Base-by-base conservation (phyloP, 2,113 vertebrate species). In the Otolemur garnettii region DNA sequence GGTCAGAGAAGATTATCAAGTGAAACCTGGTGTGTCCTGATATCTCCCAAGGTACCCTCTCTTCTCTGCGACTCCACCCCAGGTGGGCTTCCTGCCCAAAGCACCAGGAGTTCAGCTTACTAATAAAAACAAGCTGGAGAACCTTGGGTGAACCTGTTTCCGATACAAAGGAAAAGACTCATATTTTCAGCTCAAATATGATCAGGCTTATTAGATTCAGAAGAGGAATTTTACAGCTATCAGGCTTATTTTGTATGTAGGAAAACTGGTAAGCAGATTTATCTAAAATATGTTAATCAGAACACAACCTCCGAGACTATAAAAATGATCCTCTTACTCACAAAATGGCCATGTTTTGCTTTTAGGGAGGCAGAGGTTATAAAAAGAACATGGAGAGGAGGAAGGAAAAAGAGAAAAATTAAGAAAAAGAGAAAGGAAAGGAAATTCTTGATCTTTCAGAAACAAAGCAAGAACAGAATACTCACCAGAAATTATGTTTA, bases 261-360 rank as follows among this genome's bases (percentile, higher is more conserved):
- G 33, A 96, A 77, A 96, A 83, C 33, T 50, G 71, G 45, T 60
- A 26, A 87, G 77, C 57, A 59, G 10, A 69, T 5, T 33, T 24
- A 42, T 57, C 28, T 77, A 35, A 93, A 90, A 62, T 26, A 62
- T 22, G 18, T 53, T 86, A 84, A 28, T 33, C 28, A 33, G 45
- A 91, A 90, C 53, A 80, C 7, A 91, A 38, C 21, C 30, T 95
- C 71, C 68, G 53, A 83, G 62, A 83, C 11, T 81, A 2, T 80
- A 95, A 81, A 96, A 92, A 8, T 60, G 71, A 53, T 66, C 79
- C 15, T 87, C 4, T 69, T 89, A 45, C n/a, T 78, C 89, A 62
- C 78, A 53, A 83, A 85, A 87, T 53, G 42, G 13, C 13, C 38
- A 50, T 50, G 19, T 53, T 91, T 91, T 82, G 28, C 50, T 95